Conservation (phyloP, 23 tunicate genomes). For the Halocynthia roretzi region DNA sequence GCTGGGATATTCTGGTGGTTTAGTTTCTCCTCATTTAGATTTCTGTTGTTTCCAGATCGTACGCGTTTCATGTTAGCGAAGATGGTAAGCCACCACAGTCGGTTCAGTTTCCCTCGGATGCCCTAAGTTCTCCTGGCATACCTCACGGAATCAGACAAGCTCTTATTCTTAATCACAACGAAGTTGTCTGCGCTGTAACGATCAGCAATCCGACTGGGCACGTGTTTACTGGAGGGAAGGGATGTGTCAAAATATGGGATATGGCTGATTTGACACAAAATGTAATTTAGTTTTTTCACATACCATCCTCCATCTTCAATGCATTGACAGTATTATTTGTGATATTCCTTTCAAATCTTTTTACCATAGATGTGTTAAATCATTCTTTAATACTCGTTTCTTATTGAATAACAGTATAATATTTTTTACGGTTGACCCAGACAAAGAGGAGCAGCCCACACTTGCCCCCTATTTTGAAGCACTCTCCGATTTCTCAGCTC, state of each 20-base stretch:
- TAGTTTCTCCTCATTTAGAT: too few relatives aligned
- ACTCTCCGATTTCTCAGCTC: slow-evolving; percentile 58
- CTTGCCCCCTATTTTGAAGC: slow-evolving; percentile 30
- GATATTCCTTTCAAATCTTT: too few relatives aligned
- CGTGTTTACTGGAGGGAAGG: slow-evolving; percentile 94
- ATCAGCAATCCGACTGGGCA: slow-evolving; percentile 82
- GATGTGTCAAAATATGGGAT: slow-evolving; percentile 96
- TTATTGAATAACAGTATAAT: too few relatives aligned
- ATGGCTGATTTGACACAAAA: slow-evolving; percentile 31
- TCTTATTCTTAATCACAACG: slow-evolving; percentile 75
- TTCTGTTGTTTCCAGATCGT: slow-evolving; percentile 29
- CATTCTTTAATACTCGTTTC: too few relatives aligned
- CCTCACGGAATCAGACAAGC: slow-evolving; percentile 64
- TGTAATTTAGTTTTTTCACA: background rate
- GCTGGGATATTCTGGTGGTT: too few relatives aligned
- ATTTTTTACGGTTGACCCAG: background rate
- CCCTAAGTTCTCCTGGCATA: slow-evolving; percentile 70
- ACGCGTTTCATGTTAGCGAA: slow-evolving; percentile 72
- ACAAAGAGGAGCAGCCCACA: slow-evolving; percentile 9
- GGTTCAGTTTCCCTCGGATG: slow-evolving; percentile 87
- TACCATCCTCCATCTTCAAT: too few relatives aligned
- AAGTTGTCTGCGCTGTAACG: slow-evolving; percentile 94
- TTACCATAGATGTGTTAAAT: too few relatives aligned
- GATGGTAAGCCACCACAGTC: slow-evolving; percentile 90
- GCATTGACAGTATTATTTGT: too few relatives aligned